phyloP scores from a whole-genome alignment of 2,888 invertebrate species.

The Brenthis hecate region DNA sequence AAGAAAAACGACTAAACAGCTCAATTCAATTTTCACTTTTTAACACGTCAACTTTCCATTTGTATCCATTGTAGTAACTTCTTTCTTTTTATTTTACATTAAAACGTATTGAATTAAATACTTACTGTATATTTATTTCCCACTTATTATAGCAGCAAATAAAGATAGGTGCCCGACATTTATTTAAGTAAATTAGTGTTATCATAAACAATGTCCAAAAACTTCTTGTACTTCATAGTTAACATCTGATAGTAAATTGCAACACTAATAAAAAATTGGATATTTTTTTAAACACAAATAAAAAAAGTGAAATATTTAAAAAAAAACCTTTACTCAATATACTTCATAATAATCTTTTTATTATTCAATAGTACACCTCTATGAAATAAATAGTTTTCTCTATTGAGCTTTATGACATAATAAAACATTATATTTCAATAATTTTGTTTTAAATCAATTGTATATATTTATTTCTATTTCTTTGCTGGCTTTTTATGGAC shows the following conservation, averaged over 20 bases:
- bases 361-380: too few relatives aligned
- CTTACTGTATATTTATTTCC: constrained; percentile 14
- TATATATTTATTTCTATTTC: constrained; percentile 25
- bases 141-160: constrained; percentile 10
- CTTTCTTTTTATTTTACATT: constrained; percentile 18
- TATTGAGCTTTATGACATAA: too few relatives aligned
- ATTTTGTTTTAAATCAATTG: constrained; percentile 9
- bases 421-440: neutral
- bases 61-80: constrained; percentile 22
- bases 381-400: too few relatives aligned
- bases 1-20: neutral
- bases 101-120: constrained; percentile 12
- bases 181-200: constrained; percentile 15
- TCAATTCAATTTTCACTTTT: constrained; percentile 6
- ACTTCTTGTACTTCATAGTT: constrained; percentile 8
- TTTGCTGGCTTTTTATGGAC: constrained; percentile 34
- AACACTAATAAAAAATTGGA: neutral
- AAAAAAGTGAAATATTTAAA: too few relatives aligned
- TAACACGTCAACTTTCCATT: constrained; percentile 32
- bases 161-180: constrained; percentile 3
- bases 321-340: too few relatives aligned
- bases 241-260: neutral
- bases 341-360: too few relatives aligned
- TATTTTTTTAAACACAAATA: neutral
- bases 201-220: neutral